phyloP scores from a whole-genome alignment of 2,888 invertebrate species.

The Conistra vaccinii region DNA sequence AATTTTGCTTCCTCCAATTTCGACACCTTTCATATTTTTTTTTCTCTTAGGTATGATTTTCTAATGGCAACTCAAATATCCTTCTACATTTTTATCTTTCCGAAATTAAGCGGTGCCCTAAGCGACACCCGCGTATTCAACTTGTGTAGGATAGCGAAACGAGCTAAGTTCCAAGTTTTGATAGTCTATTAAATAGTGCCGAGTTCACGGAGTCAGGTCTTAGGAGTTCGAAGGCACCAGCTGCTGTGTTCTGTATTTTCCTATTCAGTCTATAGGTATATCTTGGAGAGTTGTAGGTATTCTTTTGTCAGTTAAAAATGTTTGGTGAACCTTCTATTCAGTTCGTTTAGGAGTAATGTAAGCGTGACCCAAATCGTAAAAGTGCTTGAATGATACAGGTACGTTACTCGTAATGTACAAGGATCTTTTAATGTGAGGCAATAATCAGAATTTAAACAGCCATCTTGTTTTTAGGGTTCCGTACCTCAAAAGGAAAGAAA shows the following conservation, averaged over 20 bases:
- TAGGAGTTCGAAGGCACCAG: constrained; percentile 56
- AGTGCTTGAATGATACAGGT: too few species aligned
- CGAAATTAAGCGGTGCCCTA: constrained; percentile 43
- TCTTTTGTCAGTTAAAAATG: background rate
- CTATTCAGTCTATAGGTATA: constrained; percentile 4
- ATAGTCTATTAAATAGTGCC: constrained; percentile 65
- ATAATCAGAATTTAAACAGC: too few species aligned
- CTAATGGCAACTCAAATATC: background rate
- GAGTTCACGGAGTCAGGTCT: constrained; percentile 62
- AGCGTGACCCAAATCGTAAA: too few species aligned
- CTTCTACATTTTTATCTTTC: constrained; percentile 30
- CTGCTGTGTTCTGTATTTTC: constrained; percentile 51
- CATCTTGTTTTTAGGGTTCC: too few species aligned
- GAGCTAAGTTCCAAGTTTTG: constrained; percentile 65
- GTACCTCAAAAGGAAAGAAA: too few species aligned
- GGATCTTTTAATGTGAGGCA: too few species aligned
- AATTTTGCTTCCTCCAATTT: background rate
- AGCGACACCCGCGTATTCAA: constrained; percentile 50
- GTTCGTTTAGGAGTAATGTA: too few species aligned
- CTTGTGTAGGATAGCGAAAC: constrained; percentile 56
- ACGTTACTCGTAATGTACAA: too few species aligned
- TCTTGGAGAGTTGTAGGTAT: background rate
- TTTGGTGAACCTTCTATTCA: background rate
- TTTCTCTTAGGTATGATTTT: background rate
- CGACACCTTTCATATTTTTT: background rate